A percentile compares a stretch with the other conserved stretches of the same genome.
Conservation (phyloP, 2,888 invertebrate genomes). For the Uloborus plumipes region DNA sequence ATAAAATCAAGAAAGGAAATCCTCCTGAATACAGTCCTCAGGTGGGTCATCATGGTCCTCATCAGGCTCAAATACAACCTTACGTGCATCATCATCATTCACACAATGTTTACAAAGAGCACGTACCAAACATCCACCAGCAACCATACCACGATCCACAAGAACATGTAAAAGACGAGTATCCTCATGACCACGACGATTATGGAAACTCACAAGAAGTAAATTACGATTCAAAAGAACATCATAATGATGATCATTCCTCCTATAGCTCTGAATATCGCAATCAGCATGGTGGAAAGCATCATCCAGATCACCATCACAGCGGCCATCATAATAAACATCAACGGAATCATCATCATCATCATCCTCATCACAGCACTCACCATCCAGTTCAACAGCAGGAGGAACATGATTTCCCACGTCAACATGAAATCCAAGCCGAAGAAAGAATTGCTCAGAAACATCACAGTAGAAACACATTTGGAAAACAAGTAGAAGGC, state of each 20-base stretch:
- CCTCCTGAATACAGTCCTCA: background rate
- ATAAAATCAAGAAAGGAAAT: slow-evolving; percentile 41
- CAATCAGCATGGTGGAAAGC: background rate
- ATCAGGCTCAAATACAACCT: slow-evolving; percentile 23
- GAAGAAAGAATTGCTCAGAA: background rate
- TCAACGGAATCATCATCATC: background rate
- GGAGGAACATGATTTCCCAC: too few species aligned
- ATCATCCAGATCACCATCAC: background rate
- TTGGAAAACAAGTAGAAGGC: background rate
- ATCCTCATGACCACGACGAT: background rate
- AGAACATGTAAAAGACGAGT: background rate
- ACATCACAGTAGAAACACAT: background rate
- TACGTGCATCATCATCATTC: slow-evolving; percentile 4
- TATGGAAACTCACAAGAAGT: too few species aligned
- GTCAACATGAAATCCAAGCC: too few species aligned
- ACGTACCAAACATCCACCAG: background rate
- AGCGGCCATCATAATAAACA: background rate
- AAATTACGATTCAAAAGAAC: background rate
- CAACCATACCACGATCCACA: background rate
- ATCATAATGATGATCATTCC: slow-evolving; percentile 1
- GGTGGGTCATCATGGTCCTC: slow-evolving; percentile 1
- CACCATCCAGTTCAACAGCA: background rate
- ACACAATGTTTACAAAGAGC: background rate
- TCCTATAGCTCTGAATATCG: background rate
- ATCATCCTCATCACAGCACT: background rate